Conservation (phyloP, 2,797 vertebrate genomes). For the Kryptolebias ocellatus region DNA sequence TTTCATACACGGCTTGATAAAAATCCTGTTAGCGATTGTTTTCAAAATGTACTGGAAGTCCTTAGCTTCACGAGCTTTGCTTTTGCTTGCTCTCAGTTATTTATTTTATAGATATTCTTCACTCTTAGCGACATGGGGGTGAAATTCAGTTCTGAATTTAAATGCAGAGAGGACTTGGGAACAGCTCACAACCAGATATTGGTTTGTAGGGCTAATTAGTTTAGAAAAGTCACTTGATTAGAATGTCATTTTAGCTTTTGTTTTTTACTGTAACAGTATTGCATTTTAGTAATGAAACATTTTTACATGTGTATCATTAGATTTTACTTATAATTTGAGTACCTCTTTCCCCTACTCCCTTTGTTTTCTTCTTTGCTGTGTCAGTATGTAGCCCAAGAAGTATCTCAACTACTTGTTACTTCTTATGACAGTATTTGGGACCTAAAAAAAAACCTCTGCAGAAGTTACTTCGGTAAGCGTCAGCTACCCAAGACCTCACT, state of each 20-base stretch:
- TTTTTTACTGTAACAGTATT: too few relatives aligned
- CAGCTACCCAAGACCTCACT: conserved; percentile 18
- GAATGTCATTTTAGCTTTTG: too few relatives aligned
- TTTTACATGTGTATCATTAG: too few relatives aligned
- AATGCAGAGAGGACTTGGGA: conserved; percentile 20
- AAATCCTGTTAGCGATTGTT: conserved; percentile 6
- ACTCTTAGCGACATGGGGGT: conserved; percentile 47
- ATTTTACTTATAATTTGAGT: background rate
- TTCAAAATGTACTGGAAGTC: conserved; percentile 34
- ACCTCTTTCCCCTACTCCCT: background rate
- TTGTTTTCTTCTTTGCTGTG: background rate
- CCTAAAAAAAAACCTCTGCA: background rate
- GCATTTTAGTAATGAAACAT: too few relatives aligned
- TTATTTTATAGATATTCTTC: conserved; percentile 39
- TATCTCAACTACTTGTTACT: background rate
- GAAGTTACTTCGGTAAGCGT: conserved; percentile 15
- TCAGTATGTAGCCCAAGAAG: conserved; percentile 9
- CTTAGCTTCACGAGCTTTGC: conserved; percentile 25
- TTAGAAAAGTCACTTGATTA: too few relatives aligned
- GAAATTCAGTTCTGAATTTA: conserved; percentile 42
- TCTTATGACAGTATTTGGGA: background rate
- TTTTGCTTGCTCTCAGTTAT: conserved; percentile 23
- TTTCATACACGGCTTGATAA: background rate
- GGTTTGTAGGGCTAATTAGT: background rate
- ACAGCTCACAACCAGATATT: background rate